Base-by-base conservation (phyloP, 2,888 invertebrate genomes). In the Panorpa germanica region DNA sequence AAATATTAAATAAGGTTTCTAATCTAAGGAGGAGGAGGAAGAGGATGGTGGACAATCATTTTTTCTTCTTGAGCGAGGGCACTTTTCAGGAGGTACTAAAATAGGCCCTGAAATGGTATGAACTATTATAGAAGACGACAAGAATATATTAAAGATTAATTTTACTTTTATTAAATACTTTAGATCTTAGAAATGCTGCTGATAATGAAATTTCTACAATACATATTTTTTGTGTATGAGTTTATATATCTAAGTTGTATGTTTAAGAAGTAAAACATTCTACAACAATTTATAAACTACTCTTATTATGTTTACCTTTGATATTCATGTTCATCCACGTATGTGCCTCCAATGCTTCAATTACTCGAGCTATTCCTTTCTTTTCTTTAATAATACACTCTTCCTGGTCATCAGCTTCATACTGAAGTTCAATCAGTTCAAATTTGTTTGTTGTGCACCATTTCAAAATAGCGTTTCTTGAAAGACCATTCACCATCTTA, bases 301-400 rank as follows among this genome's bases (percentile, higher is more conserved):
- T 21, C 10, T 16, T 40, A 37, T 24, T 36, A 26, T 37, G 34
- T 35, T 37, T 40, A 59, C 64, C 59, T 60, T 74, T 75, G 49
- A 73, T 55, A 18, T 52, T 50, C 37, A 76, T 53, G 49, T 74
- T 74, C 14, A 76, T 63, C 77, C 78, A 80, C 26, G 65, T 59
- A 45, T 77, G 73, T 25, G 75, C 66, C 42, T 74, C 66, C 18
- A 80, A 50, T 25, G 73, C 73, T 53, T 77, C 74, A 25, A 67
- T 51, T 9, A 78, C 61, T 44, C 77, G 57, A 18, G 66, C 62
- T 9, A 71, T 61, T 4, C 76, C 76, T 38, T 59, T 58, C 31
- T 66, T 66, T 43, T 73, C 73, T 24, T 52, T 49, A 40, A 69
- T 66, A 45, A 58, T 49, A 38, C 60, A 54, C 27, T 61, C 58